Conservation (phyloP, 2,888 invertebrate genomes). For the Rhaphigaster nebulosa region DNA sequence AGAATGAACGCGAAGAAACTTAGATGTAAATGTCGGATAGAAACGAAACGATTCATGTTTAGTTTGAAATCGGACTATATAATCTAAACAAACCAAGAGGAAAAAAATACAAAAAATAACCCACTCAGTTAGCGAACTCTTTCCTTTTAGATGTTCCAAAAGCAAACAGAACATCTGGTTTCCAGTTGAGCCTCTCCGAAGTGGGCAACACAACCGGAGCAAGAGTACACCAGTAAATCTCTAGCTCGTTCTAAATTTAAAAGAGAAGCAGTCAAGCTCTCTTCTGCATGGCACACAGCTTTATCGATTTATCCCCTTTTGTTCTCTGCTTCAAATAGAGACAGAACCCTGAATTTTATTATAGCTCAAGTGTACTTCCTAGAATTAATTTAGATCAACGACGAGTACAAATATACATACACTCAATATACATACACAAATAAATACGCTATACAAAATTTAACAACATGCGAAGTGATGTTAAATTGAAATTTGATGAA, state of each 20-base stretch:
- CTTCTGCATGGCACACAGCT: background rate
- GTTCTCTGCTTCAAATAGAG: background rate
- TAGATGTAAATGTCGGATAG: background rate
- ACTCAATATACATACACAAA: no score
- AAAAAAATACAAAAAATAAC: background rate
- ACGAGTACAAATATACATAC: no score
- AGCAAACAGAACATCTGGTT: constrained; percentile 31
- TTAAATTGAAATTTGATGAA: no score
- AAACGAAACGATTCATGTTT: background rate
- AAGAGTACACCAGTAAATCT: background rate
- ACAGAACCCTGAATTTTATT: background rate
- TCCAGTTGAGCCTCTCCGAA: background rate
- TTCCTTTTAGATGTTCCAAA: constrained; percentile 18
- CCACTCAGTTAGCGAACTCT: background rate
- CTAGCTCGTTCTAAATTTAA: background rate
- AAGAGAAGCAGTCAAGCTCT: background rate
- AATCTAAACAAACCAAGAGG: background rate
- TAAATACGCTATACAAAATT: no score
- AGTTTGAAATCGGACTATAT: background rate
- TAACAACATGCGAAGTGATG: no score
- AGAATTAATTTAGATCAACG: background rate
- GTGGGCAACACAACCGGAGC: background rate
- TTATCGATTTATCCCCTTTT: background rate
- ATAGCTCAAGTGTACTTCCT: background rate
- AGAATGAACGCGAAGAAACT: background rate